Conservation (phyloP, 2,797 vertebrate species). For the Epinephelus malabaricus region DNA sequence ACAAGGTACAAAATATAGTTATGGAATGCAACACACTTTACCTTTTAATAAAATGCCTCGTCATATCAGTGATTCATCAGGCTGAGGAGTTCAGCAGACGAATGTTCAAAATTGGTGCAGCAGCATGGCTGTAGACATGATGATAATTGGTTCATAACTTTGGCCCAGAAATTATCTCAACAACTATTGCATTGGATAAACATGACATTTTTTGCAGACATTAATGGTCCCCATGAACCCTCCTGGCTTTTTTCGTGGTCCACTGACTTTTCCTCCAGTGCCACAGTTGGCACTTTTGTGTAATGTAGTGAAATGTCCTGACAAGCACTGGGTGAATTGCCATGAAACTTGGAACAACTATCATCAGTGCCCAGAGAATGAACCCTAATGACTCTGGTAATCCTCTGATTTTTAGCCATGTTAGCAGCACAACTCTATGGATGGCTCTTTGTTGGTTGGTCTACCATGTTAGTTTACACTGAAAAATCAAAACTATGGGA, state of each 20-base stretch:
- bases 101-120: constrained; percentile 1
- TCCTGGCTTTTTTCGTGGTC: no score
- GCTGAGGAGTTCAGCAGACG: not conserved
- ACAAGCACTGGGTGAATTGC: not conserved
- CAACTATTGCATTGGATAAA: not conserved
- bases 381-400: not conserved
- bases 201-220: no score
- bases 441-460: no score
- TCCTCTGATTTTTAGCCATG: not conserved
- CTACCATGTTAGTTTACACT: no score
- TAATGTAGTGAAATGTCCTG: not conserved
- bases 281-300: no score
- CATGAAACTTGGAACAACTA: not conserved
- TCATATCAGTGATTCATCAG: constrained; percentile 25
- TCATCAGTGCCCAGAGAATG: not conserved
- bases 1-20: constrained; percentile 40
- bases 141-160: not conserved
- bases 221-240: no score
- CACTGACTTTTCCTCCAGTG: no score
- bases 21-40: constrained; percentile 20
- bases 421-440: not conserved
- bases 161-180: not conserved
- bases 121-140: not conserved
- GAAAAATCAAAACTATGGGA: no score
- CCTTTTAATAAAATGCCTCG: constrained; percentile 33